These are phyloP conservation scores for Embidobia sp. DNA, from an alignment of 2,888 invertebrate species.

Conservation along the genomic window DNA sequence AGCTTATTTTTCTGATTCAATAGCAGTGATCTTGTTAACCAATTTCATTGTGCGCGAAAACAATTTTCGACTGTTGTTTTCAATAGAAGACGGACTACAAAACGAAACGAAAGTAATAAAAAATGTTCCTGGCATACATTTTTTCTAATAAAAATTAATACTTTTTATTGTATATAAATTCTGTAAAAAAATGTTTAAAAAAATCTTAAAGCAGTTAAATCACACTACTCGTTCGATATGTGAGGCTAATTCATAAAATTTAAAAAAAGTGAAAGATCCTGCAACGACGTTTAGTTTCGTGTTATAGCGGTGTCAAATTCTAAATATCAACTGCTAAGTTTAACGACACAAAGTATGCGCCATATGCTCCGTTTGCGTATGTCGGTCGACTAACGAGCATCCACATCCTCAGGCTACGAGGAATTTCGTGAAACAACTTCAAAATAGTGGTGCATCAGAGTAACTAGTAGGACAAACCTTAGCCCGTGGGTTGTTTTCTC, in stretches of 20 bases:
- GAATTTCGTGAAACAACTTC: constrained; percentile 74
- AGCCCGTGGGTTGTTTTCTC: constrained; percentile 57
- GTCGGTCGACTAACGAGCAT: constrained; percentile 68
- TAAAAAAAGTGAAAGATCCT: too few relatives aligned
- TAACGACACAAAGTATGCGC: constrained; percentile 48
- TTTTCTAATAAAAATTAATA: too few relatives aligned
- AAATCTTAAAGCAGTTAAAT: too few relatives aligned
- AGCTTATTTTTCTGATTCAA: constrained; percentile 20
- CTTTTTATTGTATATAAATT: too few relatives aligned
- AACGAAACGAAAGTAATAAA: too few relatives aligned
- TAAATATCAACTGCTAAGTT: constrained; percentile 41
- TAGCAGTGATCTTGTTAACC: constrained; percentile 19
- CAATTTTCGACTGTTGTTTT: background rate
- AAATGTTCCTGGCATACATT: too few relatives aligned
- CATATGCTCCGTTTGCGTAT: constrained; percentile 52
- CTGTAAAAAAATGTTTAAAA: too few relatives aligned
- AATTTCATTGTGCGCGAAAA: background rate
- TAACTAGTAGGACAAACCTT: constrained; percentile 50
- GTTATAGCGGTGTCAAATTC: constrained; percentile 38
- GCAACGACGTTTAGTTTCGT: constrained; percentile 10
- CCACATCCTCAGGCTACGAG: constrained; percentile 65
- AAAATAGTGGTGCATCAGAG: constrained; percentile 71
- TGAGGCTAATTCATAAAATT: too few relatives aligned
- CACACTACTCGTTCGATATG: too few relatives aligned
- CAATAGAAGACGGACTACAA: too few relatives aligned